These are phyloP conservation scores for Brachystomella parvula DNA, from an alignment of 1,140 invertebrate species.

Conservation along the genomic window DNA sequence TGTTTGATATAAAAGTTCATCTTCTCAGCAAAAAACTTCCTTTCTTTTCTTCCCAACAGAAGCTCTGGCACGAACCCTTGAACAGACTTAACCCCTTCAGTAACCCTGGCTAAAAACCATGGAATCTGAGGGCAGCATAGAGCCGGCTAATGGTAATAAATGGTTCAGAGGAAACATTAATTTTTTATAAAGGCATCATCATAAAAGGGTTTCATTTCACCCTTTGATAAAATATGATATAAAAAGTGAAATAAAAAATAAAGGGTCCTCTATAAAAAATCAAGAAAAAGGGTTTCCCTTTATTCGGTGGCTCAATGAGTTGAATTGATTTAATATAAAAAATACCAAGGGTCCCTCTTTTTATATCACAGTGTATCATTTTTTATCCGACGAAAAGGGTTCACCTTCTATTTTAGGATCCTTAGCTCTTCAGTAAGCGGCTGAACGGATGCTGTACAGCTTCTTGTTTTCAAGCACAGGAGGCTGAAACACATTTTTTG, in stretches of 20 bases:
- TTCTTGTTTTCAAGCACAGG: too few species aligned
- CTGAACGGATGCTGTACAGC: not conserved
- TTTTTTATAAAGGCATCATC: not conserved
- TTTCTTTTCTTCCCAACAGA: not conserved
- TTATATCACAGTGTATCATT: slow-evolving; percentile 1
- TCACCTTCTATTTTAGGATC: not conserved
- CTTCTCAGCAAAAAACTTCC: not conserved
- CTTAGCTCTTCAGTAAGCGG: too few species aligned
- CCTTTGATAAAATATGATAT: slow-evolving; percentile 4
- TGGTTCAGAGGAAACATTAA: not conserved
- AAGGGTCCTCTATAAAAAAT: not conserved
- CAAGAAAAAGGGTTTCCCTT: slow-evolving; percentile 7
- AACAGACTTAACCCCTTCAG: not conserved
- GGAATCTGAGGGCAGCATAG: not conserved
- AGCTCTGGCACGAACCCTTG: not conserved
- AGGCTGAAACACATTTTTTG: too few species aligned
- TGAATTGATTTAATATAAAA: slow-evolving; percentile 16
- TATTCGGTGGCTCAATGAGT: not conserved
- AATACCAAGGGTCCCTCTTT: slow-evolving; percentile 6
- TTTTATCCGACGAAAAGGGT: slow-evolving; percentile 12
- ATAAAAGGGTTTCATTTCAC: slow-evolving; percentile 8
- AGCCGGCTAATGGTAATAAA: not conserved
- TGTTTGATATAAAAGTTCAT: not conserved
- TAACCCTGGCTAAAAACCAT: not conserved
- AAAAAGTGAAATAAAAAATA: slow-evolving; percentile 7